phyloP scores from a whole-genome alignment of 2,113 vertebrate genomes.

The Gadus macrocephalus region DNA sequence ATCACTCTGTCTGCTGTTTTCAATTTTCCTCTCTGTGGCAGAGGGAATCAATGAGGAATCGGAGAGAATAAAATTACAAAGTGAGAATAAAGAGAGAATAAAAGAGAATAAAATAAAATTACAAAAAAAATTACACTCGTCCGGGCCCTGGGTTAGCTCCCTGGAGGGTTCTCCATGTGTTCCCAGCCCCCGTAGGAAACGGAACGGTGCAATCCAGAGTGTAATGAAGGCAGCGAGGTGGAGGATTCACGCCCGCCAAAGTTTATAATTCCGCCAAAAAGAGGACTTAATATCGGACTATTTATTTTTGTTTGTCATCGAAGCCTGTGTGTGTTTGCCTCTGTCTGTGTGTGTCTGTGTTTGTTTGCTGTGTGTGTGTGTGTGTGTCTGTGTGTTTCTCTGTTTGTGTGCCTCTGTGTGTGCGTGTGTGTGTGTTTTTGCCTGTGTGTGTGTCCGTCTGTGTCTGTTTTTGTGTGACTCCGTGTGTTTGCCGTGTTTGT shows the following conservation, averaged over 20 bases:
- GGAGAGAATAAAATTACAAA: constrained; percentile 28
- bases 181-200: constrained; percentile 18
- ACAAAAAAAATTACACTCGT: too few relatives aligned
- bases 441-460: constrained; percentile 1
- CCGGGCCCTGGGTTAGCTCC: neutral
- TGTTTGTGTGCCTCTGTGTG: neutral
- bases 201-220: neutral
- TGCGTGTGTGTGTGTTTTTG: neutral
- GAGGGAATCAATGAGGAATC: constrained; percentile 18
- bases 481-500: neutral
- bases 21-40: constrained; percentile 17
- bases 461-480: neutral
- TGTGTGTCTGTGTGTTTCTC: neutral
- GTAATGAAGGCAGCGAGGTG: constrained; percentile 17
- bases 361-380: constrained; percentile 3
- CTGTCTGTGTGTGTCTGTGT: neutral
- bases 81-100: too few relatives aligned
- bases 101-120: too few relatives aligned
- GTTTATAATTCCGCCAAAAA: neutral
- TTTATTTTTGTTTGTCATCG: neutral
- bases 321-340: constrained; percentile 7
- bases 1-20: neutral
- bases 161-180: constrained; percentile 13
- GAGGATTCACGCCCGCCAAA: neutral
- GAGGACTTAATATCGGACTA: constrained; percentile 10